Percentiles rank a stretch among this genome's conserved stretches.
phyloP scores from a whole-genome alignment of 2,797 vertebrate species.

The Paratrypauchen microcephalus region DNA sequence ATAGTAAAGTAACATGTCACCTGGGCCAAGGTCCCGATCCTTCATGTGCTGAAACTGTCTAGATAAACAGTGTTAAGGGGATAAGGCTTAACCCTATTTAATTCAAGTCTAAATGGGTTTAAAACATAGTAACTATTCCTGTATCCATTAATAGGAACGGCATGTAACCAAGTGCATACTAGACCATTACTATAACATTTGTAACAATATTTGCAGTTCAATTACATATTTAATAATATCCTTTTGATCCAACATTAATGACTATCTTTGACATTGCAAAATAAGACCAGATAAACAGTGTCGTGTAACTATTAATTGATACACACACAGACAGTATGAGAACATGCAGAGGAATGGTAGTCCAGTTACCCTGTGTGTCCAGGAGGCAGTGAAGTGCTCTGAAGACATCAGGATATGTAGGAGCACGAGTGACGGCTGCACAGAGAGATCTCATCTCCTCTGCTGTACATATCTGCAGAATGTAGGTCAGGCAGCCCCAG shows the following conservation, averaged over 20 bases:
- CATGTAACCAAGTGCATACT: not conserved
- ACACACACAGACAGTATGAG: conserved; percentile 7
- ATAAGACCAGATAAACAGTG: not conserved
- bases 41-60: not conserved
- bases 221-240: not conserved
- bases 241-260: too few relatives aligned
- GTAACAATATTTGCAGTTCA: too few relatives aligned
- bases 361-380: conserved; percentile 12
- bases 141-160: not conserved
- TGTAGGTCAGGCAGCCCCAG: conserved; percentile 80
- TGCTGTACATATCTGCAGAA: conserved; percentile 62
- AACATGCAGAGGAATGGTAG: conserved; percentile 32
- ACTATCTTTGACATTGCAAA: not conserved
- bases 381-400: conserved; percentile 35
- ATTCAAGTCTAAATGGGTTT: not conserved
- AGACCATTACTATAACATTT: not conserved
- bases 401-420: conserved; percentile 54
- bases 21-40: not conserved
- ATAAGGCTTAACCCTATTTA: not conserved
- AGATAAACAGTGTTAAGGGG: not conserved
- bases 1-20: not conserved
- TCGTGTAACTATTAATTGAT: not conserved
- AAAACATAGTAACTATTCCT: not conserved
- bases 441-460: conserved; percentile 62
- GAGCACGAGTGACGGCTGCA: conserved; percentile 43